phyloP scores from a whole-genome alignment of 2,888 invertebrate species.

The Malacosoma neustria region DNA sequence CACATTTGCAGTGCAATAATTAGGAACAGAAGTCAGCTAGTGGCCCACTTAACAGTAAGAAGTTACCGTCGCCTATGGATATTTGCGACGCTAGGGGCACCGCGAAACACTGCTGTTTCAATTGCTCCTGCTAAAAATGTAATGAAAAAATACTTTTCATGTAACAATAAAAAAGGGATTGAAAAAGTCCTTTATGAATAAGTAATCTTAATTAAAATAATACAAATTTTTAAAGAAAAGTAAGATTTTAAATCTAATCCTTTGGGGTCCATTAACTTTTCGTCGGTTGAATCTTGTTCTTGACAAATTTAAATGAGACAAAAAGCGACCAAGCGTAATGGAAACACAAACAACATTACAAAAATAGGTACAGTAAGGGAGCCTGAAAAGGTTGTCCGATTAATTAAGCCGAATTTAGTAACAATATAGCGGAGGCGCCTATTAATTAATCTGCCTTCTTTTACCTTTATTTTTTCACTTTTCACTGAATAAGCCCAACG shows the following conservation, averaged over 20 bases:
- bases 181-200: too few species aligned
- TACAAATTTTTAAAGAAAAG: too few species aligned
- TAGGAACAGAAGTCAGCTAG: too few species aligned
- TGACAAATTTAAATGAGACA: background rate
- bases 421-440: slow-evolving; percentile 19
- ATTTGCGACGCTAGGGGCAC: too few species aligned
- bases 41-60: too few species aligned
- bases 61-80: too few species aligned
- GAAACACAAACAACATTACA: background rate
- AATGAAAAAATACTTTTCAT: too few species aligned
- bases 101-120: too few species aligned
- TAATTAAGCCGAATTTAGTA: slow-evolving; percentile 17
- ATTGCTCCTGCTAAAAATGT: too few species aligned
- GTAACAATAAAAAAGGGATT: too few species aligned
- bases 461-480: slow-evolving; percentile 14
- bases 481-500: background rate
- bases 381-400: slow-evolving; percentile 8
- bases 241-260: background rate
- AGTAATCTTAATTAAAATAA: too few species aligned
- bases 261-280: background rate
- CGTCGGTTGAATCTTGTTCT: background rate
- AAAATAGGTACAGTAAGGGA: background rate
- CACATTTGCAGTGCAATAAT: too few species aligned
- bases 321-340: background rate
- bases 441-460: slow-evolving; percentile 18